Conservation (phyloP, 2,797 vertebrate species). For the Ataeniobius toweri region DNA sequence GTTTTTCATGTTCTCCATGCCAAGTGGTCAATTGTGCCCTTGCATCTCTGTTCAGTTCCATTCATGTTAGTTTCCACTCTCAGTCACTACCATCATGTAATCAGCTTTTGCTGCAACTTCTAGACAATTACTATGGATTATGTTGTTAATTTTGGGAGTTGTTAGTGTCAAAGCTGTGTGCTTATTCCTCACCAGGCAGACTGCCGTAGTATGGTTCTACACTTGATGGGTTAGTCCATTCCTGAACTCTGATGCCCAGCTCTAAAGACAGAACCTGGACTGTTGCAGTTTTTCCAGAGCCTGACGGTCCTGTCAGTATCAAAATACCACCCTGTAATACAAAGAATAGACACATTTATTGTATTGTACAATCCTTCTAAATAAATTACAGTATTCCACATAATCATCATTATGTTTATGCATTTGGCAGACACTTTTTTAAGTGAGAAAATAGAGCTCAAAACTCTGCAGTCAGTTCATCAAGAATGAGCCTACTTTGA, state of each 20-base stretch:
- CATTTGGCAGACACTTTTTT: too few relatives aligned
- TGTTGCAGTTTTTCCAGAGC: conserved; percentile 93
- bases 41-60: too few relatives aligned
- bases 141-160: too few relatives aligned
- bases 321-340: conserved; percentile 83
- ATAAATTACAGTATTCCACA: neutral
- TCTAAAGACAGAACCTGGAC: conserved; percentile 85
- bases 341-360: conserved; percentile 11
- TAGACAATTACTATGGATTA: too few relatives aligned
- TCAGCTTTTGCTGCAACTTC: neutral
- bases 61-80: too few relatives aligned
- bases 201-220: conserved; percentile 75
- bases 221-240: conserved; percentile 90
- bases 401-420: neutral
- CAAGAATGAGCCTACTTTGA: too few relatives aligned
- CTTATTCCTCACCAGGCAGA: conserved; percentile 77
- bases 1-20: too few relatives aligned
- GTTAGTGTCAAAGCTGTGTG: neutral
- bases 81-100: too few relatives aligned
- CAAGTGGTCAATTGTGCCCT: too few relatives aligned
- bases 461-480: too few relatives aligned
- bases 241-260: conserved; percentile 85
- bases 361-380: neutral
- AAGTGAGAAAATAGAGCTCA: too few relatives aligned
- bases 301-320: conserved; percentile 90